These are phyloP conservation scores for Linnaemya vulpina DNA, from an alignment of 2,888 invertebrate species.

Conservation along the genomic window DNA sequence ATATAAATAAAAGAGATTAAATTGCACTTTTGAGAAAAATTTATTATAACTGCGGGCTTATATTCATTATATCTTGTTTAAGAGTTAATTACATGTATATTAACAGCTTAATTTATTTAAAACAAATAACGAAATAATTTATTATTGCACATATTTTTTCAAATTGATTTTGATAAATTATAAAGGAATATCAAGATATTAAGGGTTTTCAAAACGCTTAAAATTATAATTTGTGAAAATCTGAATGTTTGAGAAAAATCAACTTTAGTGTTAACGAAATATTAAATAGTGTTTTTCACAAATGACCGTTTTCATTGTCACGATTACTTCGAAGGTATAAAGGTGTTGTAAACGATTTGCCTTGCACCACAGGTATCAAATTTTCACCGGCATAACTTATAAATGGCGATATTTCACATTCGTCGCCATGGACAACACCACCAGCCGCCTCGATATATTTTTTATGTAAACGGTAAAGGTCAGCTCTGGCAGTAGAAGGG, in stretches of 20 bases:
- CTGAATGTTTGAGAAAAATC: no score
- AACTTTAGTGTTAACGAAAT: no score
- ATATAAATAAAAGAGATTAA: background rate
- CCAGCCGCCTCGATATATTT: constrained; percentile 92
- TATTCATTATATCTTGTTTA: constrained; percentile 2
- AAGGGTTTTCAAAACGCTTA: no score
- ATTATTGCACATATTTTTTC: constrained; percentile 50
- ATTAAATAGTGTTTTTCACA: constrained; percentile 75
- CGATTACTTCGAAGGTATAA: constrained; percentile 85
- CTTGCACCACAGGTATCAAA: constrained; percentile 86
- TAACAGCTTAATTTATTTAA: constrained; percentile 32
- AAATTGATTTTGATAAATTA: background rate
- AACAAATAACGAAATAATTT: constrained; percentile 40
- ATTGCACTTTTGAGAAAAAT: background rate
- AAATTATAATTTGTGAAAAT: no score
- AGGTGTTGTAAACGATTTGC: constrained; percentile 88
- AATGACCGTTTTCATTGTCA: constrained; percentile 80
- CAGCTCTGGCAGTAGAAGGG: constrained; percentile 92
- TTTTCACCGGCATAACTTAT: constrained; percentile 96
- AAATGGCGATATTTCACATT: constrained; percentile 95
- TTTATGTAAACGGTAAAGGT: constrained; percentile 90
- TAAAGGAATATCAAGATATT: constrained; percentile 64
- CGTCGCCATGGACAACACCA: constrained; percentile 87
- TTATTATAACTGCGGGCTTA: background rate
- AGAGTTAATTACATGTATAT: constrained; percentile 27